Conservation (phyloP, 2,888 invertebrate genomes). For the Mechanitis mazaeus region DNA sequence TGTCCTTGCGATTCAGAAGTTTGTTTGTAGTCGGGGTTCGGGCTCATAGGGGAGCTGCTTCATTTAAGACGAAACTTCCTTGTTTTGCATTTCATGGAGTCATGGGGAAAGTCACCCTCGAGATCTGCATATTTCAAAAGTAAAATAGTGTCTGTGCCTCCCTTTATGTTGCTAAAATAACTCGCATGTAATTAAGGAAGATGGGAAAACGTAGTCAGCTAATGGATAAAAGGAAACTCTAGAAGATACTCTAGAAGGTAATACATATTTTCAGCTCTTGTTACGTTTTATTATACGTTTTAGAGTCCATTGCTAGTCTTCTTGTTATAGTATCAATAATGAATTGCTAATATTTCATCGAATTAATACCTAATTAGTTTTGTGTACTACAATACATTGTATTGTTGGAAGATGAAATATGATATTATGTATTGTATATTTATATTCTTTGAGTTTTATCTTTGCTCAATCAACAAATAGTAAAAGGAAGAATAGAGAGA, state of each 20-base stretch:
- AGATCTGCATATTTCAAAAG: constrained; percentile 71
- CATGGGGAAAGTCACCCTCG: constrained; percentile 61
- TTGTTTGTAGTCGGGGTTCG: constrained; percentile 57
- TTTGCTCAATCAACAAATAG: too few species aligned
- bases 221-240: not conserved
- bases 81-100: constrained; percentile 69
- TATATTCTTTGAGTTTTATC: too few species aligned
- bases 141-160: constrained; percentile 58
- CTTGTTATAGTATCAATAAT: too few species aligned
- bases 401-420: too few species aligned
- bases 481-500: too few species aligned
- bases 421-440: too few species aligned
- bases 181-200: constrained; percentile 21
- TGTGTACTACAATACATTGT: too few species aligned
- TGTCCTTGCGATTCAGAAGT: constrained; percentile 40
- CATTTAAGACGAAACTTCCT: constrained; percentile 70
- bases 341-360: too few species aligned
- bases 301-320: too few species aligned
- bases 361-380: too few species aligned
- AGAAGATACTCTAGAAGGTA: not conserved
- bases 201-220: not conserved
- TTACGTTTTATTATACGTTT: too few species aligned
- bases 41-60: constrained; percentile 42
- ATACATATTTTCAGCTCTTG: not conserved
- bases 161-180: constrained; percentile 49